Base-by-base conservation (phyloP, 2,113 vertebrate species). In the Halcyon senegalensis region DNA sequence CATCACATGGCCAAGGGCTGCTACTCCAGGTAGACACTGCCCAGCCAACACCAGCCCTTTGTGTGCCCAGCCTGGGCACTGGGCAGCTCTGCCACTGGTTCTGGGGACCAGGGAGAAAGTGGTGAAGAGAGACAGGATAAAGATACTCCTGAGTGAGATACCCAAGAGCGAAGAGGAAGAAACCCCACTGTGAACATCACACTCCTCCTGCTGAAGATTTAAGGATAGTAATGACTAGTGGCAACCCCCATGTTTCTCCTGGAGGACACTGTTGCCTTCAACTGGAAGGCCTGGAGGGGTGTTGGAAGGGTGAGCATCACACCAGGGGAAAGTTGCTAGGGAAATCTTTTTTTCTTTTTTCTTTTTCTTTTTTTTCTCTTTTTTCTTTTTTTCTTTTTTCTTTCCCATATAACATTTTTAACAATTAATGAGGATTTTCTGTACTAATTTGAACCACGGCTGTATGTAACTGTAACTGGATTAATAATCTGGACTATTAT, bases 341-440 rank as follows among this genome's bases (percentile, higher is more conserved):
- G 56, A 46, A 13, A 3, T 5, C 10, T 14, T 67, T 59, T 21
- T 37, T 19, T 3, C 11, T 35, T 35, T 35, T 35, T 35, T 35
- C 35, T 35, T 35, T 35, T 35, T n/a, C n/a, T n/a, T n/a, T n/a
- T n/a, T n/a, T n/a, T n/a, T n/a, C n/a, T n/a, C n/a, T 7, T 35
- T 35, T 35, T 35, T 2, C 16, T 31, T 25, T 21, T 19, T 39
- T 9, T 3, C 4, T 53, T 70, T 72, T n/a, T n/a, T 37, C 50
- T 74, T 82, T 44, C 27, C 50, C 60, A 2, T 23, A 68, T 11
- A 43, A 43, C 12, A 64, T 28, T 95, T 94, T 96, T 91, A 96
- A 96, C 66, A 87, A 95, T 94, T 94, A 91, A 97, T 96, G 93
- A 96, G 53, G 84, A 89, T 79, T 93, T 96, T 96, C 69, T 89